Evolutionary conservation across 2,888 invertebrate species (phyloP), one percentile per base, ranked within the genome.

Genomic region (Lycaena phlaeas): DNA sequence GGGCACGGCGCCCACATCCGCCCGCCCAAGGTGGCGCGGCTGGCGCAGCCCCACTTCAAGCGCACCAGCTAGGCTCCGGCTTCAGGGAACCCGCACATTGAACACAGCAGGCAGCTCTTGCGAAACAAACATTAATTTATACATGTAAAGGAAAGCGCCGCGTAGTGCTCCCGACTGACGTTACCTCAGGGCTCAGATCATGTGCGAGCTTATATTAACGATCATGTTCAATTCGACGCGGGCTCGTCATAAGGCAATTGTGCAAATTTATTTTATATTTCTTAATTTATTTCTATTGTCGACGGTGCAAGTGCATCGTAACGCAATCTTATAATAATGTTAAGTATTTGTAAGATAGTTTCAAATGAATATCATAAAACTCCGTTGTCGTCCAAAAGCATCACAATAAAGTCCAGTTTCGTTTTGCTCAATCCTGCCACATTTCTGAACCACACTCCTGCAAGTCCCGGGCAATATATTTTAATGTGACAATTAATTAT

Each of bases 331-430:
- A 70, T 72, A 71, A 70, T 74, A 71, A 78, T 72, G 78, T 81
- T 82, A 81, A 79, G 79, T 78, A 79, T 76, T 68, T 68, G 66
- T 84, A 81, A 79, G 74, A 66, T 73, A 73, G 69, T 65, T 63
- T 69, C 67, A 68, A 68, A 69, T 73, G 73, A 69, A 71, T 59
- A 44, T 43, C 57, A 46, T 57, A 56, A 22, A 22, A 2, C 49
- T 50, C 57, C 58, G 51, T 46, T 48, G 29, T 53, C 60, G 64
- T 70, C 68, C 68, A 64, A 51, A 43, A 49, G 53, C 72, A 74
- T 71, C 75, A 76, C 75, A 71, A 59, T 46, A 28, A 11, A 30
- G 12, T 43, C 49, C 49, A 57, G 53, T 56, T 29, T 43, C 43
- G 61, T 64, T 39, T 46, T 44, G 56, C 58, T 60, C 55, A 51